phyloP scores from a whole-genome alignment of 2,888 invertebrate species.

The Smittia aterrima region DNA sequence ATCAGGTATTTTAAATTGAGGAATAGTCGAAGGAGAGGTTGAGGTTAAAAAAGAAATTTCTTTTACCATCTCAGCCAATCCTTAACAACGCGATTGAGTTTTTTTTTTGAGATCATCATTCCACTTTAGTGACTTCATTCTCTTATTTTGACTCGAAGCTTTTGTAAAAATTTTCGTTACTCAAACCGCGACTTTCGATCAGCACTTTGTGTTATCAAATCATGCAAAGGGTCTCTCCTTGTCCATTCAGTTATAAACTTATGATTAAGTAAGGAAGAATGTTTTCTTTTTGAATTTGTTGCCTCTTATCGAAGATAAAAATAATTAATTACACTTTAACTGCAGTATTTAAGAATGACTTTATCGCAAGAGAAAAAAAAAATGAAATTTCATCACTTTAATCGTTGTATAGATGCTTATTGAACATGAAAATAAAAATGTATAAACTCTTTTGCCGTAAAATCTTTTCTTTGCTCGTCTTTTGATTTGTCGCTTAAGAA shows the following conservation, averaged over 20 bases:
- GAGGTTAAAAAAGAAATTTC: too few relatives aligned
- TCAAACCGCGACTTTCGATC: neutral
- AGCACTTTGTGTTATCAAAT: slow-evolving; percentile 16
- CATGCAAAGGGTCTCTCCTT: neutral
- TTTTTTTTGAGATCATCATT: slow-evolving; percentile 7
- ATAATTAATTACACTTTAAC: slow-evolving; percentile 1
- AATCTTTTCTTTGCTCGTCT: neutral
- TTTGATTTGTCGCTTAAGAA: too few relatives aligned
- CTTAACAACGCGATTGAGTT: too few relatives aligned
- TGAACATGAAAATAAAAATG: neutral
- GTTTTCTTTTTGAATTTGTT: neutral
- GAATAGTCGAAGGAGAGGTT: too few relatives aligned
- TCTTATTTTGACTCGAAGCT: neutral
- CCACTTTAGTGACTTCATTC: slow-evolving; percentile 5
- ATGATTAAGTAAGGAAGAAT: neutral
- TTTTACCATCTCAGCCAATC: too few relatives aligned
- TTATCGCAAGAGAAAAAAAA: slow-evolving; percentile 9
- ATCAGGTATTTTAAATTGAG: slow-evolving; percentile 33
- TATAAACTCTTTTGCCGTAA: slow-evolving; percentile 1
- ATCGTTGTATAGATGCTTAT: slow-evolving; percentile 27
- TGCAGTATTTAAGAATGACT: slow-evolving; percentile 25
- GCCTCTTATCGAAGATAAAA: slow-evolving; percentile 16
- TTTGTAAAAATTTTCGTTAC: neutral
- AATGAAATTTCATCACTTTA: slow-evolving; percentile 21
- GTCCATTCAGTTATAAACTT: neutral